Conservation (phyloP, 1,140 invertebrate genomes). For the Lucilia sericata region DNA sequence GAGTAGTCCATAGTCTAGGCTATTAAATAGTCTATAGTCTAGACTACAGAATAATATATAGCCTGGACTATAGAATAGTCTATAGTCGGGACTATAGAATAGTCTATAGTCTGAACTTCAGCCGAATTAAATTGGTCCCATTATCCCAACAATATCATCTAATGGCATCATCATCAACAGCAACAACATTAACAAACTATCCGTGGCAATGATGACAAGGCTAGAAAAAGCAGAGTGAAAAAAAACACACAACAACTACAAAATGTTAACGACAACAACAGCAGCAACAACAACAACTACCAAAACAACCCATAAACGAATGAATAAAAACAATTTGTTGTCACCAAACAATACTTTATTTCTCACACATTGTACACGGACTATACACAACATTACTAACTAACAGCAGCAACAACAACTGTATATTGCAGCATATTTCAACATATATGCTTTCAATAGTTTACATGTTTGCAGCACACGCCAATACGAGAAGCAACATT, state of each 20-base stretch:
- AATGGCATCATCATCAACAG: neutral
- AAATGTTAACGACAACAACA: neutral
- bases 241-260: too few relatives aligned
- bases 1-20: too few relatives aligned
- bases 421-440: neutral
- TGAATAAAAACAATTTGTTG: constrained; percentile 46
- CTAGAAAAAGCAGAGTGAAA: neutral
- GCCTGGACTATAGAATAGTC: too few relatives aligned
- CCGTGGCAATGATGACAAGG: neutral
- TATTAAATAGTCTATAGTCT: too few relatives aligned
- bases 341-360: constrained; percentile 33
- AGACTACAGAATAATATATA: too few relatives aligned
- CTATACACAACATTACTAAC: neutral
- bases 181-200: neutral
- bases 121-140: too few relatives aligned
- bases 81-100: too few relatives aligned
- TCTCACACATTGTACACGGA: neutral
- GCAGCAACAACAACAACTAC: neutral
- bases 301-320: constrained; percentile 4
- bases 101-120: too few relatives aligned
- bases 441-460: neutral
- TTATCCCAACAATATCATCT: neutral
- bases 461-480: constrained; percentile 27
- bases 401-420: neutral
- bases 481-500: neutral